phyloP scores from a whole-genome alignment of 2,888 invertebrate species.

The Merodon equestris region DNA sequence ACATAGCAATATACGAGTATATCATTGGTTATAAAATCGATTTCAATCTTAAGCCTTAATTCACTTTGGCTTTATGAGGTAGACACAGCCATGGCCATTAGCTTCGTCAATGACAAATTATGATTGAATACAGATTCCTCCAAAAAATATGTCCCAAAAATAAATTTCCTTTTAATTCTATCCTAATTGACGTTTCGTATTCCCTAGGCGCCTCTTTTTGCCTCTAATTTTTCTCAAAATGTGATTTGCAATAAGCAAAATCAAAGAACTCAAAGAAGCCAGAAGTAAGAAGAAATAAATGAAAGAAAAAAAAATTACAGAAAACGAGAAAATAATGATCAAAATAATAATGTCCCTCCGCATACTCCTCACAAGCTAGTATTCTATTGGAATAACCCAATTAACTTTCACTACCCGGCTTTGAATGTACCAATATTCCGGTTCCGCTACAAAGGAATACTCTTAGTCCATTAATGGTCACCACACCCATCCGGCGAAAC shows the following conservation, averaged over 20 bases:
- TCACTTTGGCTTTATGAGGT: no score
- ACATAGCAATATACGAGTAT: no score
- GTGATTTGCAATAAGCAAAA: constrained; percentile 55
- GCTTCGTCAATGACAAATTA: constrained; percentile 32
- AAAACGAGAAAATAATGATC: background rate
- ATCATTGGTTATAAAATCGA: no score
- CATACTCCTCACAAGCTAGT: constrained; percentile 14
- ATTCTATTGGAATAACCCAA: constrained; percentile 66
- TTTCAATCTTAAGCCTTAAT: no score
- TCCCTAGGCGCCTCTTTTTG: constrained; percentile 53
- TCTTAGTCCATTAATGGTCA: constrained; percentile 60
- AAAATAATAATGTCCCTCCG: constrained; percentile 40
- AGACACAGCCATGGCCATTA: background rate
- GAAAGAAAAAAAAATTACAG: background rate
- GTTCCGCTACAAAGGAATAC: constrained; percentile 42
- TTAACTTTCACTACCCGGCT: constrained; percentile 57
- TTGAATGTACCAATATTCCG: background rate
- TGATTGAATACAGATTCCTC: constrained; percentile 43
- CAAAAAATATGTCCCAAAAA: constrained; percentile 9
- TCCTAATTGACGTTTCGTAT: constrained; percentile 67
- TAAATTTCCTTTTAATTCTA: constrained; percentile 49
- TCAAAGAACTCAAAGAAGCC: constrained; percentile 11
- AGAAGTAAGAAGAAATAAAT: constrained; percentile 8
- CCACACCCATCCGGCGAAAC: constrained; percentile 37
- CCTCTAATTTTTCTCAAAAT: constrained; percentile 54